Evolutionary conservation across 2,797 vertebrate species (phyloP), one percentile per base, ranked within the genome.

Genomic region (Buphagus erythrorhynchus): DNA sequence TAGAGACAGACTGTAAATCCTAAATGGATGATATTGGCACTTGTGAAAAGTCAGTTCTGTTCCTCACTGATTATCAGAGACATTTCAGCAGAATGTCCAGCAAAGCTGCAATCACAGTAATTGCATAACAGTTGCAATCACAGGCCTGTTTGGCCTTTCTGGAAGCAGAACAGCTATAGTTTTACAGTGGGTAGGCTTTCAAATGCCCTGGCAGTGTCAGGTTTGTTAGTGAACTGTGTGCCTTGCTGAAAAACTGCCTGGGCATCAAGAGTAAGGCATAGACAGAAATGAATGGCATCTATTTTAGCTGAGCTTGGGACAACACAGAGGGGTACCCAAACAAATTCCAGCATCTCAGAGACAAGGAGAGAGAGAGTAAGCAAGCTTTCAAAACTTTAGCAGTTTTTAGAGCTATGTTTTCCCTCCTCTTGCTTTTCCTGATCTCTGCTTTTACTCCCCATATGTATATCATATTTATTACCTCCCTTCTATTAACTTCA

Each of bases 41-140:
- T 90, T 72, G 43, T 57, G 66, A 65, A 66, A 93, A 96, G 66
- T 77, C 80, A 75, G 78, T 72, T 89, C 82, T 95, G 89, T 24
- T 94, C 68, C 80, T 93, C 80, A 3, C 86, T 91, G 87, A 90
- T 97, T 92, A 86, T 63, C 77, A 84, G 68, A 68, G 65, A 68
- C 68, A 36, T 88, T 94, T 94, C 69, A 95, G 82, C 31, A 91
- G 89, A 79, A 76, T 24, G 86, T 94, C 91, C 86, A 85, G 87
- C 81, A 74, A 95, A 93, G 72, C 87, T 93, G 67, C 90, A 96
- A 92, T 96, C 93, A 89, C 45, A 42, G 80, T 95, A 94, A 96
- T 94, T 94, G 89, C 61, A 59, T 75, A 88, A 95, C 91, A 81
- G 69, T 92, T 84, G 88, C 86, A 96, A 67, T 96, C 89, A 88